A percentile compares a stretch with the other conserved stretches of the same genome.
These are phyloP conservation scores for Ageneiosus marmoratus DNA, from an alignment of 2,113 vertebrate genomes.

Conservation along the genomic window DNA sequence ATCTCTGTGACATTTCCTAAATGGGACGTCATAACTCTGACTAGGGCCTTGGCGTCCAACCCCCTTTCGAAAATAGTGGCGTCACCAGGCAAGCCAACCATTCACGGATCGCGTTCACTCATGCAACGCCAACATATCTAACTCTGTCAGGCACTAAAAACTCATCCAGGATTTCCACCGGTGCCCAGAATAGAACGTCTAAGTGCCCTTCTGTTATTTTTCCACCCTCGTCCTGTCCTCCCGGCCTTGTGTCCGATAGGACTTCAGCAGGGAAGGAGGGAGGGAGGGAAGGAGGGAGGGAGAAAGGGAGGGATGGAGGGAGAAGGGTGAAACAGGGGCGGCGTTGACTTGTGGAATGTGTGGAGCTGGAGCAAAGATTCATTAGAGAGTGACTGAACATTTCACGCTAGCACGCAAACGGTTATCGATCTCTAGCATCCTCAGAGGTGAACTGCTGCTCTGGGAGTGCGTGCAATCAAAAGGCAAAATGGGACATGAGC, in stretches of 20 bases:
- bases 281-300: slow-evolving; percentile 19
- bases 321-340: slow-evolving; percentile 56
- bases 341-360: slow-evolving; percentile 77
- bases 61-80: slow-evolving; percentile 17
- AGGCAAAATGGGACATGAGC: slow-evolving; percentile 51
- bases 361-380: slow-evolving; percentile 71
- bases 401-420: slow-evolving; percentile 66
- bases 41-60: slow-evolving; percentile 51
- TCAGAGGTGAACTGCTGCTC: slow-evolving; percentile 55
- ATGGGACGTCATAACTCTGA: slow-evolving; percentile 71
- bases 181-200: slow-evolving; percentile 54
- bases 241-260: slow-evolving; percentile 55
- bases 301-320: not conserved
- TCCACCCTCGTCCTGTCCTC: slow-evolving; percentile 54
- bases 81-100: slow-evolving; percentile 33
- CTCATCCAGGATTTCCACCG: slow-evolving; percentile 54
- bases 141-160: slow-evolving; percentile 51
- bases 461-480: slow-evolving; percentile 60
- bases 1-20: slow-evolving; percentile 73
- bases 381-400: slow-evolving; percentile 75
- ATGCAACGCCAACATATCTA: slow-evolving; percentile 52
- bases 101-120: slow-evolving; percentile 45
- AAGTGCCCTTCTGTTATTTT: slow-evolving; percentile 51
- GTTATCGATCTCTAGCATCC: slow-evolving; percentile 63
- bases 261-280: slow-evolving; percentile 35